Evolutionary conservation across 2,113 vertebrate species (phyloP), one percentile per base, ranked within the genome.

Genomic region (Seriola aureovittata): DNA sequence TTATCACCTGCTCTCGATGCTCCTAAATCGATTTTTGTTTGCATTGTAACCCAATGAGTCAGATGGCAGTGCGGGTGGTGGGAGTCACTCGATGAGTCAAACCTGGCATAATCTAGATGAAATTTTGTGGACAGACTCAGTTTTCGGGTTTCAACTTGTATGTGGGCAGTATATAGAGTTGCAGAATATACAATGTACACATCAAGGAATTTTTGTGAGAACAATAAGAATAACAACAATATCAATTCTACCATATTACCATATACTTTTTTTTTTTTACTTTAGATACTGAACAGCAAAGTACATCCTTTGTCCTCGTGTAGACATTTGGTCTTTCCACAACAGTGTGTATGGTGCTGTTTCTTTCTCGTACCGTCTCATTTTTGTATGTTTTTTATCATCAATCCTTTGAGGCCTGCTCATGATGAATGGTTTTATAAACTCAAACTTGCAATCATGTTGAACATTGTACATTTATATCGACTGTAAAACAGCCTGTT

Each of bases 11-110:
- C 69, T 73, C 32, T 55, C 42, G 71, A 87, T 82, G 71, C 74
- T 87, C 64, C 74, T 66, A 81, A 85, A 87, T 91, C 2, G 17
- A 85, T 88, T 90, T 88, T 66, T 89, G 71, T 88, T 91, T 89
- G 74, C 78, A 89, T 86, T 81, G 78, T 82, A 85, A 86, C 71
- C 81, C 71, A 78, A 46, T 79, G 84, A 91, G 65, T 85, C 81
- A 72, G 75, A 55, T 8, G 0, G 57, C 16, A 0, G 64, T n/a
- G 62, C 63, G 21, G 16, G 44, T 71, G 32, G 46, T 34, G 23
- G 69, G 78, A 79, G 60, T 73, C 69, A 67, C 75, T 62, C 0
- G 0, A 66, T 58, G 57, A 78, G 68, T 87, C 80, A 70, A 85
- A 64, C 48, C 29, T 12, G 57, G 83, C 65, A 66, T 67, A 55